Percentiles rank a stretch among this genome's conserved stretches.
Evolutionary conservation across 2,888 invertebrate genomes (phyloP).

Genomic region (Panzeria rudis): DNA sequence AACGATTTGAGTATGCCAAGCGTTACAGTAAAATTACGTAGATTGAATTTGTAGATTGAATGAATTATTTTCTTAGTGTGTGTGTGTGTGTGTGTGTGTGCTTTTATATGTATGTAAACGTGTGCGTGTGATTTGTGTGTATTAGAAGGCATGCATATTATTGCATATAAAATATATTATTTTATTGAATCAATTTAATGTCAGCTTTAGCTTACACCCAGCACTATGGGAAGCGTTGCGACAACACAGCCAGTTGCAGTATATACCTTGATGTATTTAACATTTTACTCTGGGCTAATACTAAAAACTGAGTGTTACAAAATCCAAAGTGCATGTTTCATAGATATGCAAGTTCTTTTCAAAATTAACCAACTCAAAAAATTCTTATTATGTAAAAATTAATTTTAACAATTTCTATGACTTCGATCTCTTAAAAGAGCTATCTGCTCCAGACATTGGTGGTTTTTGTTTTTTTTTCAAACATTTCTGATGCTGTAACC

Average conservation of each 20-base stretch:
- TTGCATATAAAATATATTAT: constrained; percentile 18
- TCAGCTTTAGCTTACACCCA: constrained; percentile 38
- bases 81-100: constrained; percentile 2
- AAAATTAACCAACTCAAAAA: too few relatives aligned
- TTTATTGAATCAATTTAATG: constrained; percentile 52
- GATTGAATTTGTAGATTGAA: constrained; percentile 50
- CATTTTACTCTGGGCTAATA: too few relatives aligned
- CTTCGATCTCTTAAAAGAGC: too few relatives aligned
- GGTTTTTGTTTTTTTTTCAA: too few relatives aligned
- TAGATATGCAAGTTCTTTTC: too few relatives aligned
- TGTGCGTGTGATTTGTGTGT: not conserved
- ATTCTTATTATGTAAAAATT: too few relatives aligned
- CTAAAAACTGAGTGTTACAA: too few relatives aligned
- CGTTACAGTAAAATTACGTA: constrained; percentile 58
- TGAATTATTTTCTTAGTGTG: not conserved
- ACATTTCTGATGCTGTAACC: too few relatives aligned
- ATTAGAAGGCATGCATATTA: constrained; percentile 7
- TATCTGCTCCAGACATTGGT: too few relatives aligned
- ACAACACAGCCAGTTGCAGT: not conserved
- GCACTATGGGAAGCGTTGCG: constrained; percentile 1
- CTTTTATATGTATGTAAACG: not conserved
- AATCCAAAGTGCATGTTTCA: too few relatives aligned
- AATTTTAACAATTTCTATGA: too few relatives aligned
- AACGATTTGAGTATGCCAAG: constrained; percentile 62
- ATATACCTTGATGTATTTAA: too few relatives aligned